Evolutionary conservation across 2,113 vertebrate genomes (phyloP).

Genomic region (Rhinopomastus cyanomelas): DNA sequence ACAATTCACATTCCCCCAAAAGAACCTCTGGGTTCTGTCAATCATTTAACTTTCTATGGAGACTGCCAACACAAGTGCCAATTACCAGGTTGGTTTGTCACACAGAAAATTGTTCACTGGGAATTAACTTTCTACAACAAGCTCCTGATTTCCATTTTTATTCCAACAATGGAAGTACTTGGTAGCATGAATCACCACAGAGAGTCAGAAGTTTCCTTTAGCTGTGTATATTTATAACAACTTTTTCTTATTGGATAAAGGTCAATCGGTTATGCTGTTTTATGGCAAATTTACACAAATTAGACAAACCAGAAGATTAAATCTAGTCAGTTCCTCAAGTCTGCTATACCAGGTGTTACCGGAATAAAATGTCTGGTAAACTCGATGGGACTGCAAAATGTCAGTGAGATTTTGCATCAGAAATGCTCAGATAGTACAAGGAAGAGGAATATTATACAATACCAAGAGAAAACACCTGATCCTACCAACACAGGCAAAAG

Average conservation of each 20-base stretch:
- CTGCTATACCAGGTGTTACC: neutral
- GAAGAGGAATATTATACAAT: neutral
- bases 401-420: neutral
- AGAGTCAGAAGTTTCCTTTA: neutral
- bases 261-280: neutral
- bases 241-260: neutral
- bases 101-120: slow-evolving; percentile 47
- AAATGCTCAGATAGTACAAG: neutral
- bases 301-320: neutral
- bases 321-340: neutral
- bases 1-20: neutral
- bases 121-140: slow-evolving; percentile 43
- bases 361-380: neutral
- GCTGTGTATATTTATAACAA: neutral
- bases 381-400: neutral
- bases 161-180: slow-evolving; percentile 18
- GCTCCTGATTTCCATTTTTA: slow-evolving; percentile 23
- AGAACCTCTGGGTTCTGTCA: slow-evolving; percentile 8
- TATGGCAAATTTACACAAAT: neutral
- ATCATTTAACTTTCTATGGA: neutral
- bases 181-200: neutral
- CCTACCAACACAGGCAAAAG: neutral
- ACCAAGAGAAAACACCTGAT: neutral
- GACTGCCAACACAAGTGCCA: slow-evolving; percentile 39
- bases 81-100: slow-evolving; percentile 56